Evolutionary conservation across 2,797 vertebrate genomes (phyloP), one percentile per base, ranked within the genome.

Genomic region (Poecile montanus): DNA sequence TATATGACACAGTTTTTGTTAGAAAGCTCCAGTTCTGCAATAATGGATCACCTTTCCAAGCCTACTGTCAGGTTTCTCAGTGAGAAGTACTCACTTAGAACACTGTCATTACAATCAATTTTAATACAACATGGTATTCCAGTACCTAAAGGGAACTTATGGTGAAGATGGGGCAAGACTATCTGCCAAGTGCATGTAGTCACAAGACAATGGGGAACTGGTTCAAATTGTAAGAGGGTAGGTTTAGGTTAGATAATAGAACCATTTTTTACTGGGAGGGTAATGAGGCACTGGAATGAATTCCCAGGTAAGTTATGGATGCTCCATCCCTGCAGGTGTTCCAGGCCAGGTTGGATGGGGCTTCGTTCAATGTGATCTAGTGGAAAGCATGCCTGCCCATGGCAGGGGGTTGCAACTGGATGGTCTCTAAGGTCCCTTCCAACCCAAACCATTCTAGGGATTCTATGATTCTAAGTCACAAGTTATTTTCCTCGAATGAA

Each of bases 251-350:
- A 16, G 9, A 3, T 17, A 38, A 11, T 25, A 23, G 11, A 6
- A n/a, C 27, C 1, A 3, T 1, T 8, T 5, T 36, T 38, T 40
- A 13, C 7, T 36, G 34, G n/a, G 19, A n/a, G 10, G 11, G 19
- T n/a, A 42, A 11, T 25, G 50, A 56, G 27, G 32, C 13, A 14
- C 7, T 44, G 63, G 27, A 44, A 21, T 7, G 57, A 27, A 32
- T n/a, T 32, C 32, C 18, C 30, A 36, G 30, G 5, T 7, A 54
- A 40, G 3, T 0, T 54, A 21, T 9, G 30, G 30, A 9, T 27
- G 26, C 32, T 42, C 48, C 19, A 7, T 4, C 9, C 50, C 44
- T 38, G 57, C 19, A 63, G 36, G 9, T 15, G 42, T 6, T 25
- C 42, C 44, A 70, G 27, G 57, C 13, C 63, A 50, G 18, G 22